A percentile compares a stretch with the other conserved stretches of the same genome.
phyloP scores from a whole-genome alignment of 2,113 vertebrate species.

The Pituophis catenifer region DNA sequence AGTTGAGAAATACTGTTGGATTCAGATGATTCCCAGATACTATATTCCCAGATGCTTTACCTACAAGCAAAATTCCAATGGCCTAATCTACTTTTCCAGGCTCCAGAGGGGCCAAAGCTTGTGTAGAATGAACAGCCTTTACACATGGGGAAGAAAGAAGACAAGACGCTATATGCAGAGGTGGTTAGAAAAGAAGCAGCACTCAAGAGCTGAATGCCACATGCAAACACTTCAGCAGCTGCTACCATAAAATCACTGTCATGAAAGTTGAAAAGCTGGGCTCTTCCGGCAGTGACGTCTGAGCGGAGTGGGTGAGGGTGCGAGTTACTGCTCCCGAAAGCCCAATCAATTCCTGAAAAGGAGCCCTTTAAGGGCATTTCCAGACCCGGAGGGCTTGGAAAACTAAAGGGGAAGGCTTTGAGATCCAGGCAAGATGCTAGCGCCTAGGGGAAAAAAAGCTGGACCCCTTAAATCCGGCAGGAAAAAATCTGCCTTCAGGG shows the following conservation, averaged over 20 bases:
- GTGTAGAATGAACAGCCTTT: not conserved
- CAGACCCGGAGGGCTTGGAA: too few relatives aligned
- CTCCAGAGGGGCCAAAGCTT: not conserved
- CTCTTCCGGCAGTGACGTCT: too few relatives aligned
- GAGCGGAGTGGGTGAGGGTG: too few relatives aligned
- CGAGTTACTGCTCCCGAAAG: too few relatives aligned
- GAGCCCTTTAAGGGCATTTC: too few relatives aligned
- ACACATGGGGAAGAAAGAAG: not conserved
- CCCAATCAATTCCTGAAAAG: too few relatives aligned
- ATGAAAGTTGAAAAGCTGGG: not conserved
- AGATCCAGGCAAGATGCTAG: too few relatives aligned
- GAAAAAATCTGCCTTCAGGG: too few relatives aligned
- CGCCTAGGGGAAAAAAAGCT: too few relatives aligned
- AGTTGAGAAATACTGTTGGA: not conserved
- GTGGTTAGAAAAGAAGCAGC: not conserved
- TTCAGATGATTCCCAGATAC: constrained; percentile 21
- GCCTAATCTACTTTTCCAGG: not conserved
- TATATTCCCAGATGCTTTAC: too few relatives aligned
- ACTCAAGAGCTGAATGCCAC: not conserved
- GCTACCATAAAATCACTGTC: not conserved
- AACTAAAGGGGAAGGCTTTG: too few relatives aligned
- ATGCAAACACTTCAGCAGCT: not conserved
- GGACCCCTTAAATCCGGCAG: too few relatives aligned
- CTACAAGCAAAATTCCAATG: not conserved
- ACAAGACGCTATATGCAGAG: not conserved